Evolutionary conservation across 2,797 vertebrate genomes (phyloP), one percentile per base, ranked within the genome.

Genomic region (Lithobates sylvaticus): DNA sequence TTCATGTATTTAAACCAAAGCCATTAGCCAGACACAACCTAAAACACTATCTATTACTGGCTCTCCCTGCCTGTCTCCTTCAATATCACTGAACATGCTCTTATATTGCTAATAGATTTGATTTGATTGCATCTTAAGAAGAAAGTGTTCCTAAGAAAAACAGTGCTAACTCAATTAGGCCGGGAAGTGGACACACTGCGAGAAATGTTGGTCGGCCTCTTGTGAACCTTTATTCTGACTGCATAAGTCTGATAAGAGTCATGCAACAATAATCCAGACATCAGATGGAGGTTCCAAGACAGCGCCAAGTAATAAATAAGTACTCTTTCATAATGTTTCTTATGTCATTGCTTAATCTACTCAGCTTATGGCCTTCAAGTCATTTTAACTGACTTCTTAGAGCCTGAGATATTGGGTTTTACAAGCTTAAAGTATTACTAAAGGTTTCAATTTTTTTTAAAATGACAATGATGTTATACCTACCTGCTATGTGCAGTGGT

Each of bases 141-240:
- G 70, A 65, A 68, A 75, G 69, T 64, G 69, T 44, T 85, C 70
- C 44, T 23, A 32, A 81, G 78, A 80, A 67, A 68, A 76, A 81
- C 71, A 50, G 44, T n/a, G n/a, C 44, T 76, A 86, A 86, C 32
- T 16, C n/a, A 75, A 81, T 81, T 86, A 81, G 18, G 29, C 42
- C 3, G 32, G 44, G 64, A 76, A 81, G 50, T 76, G 34, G 64
- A 86, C 74, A 76, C 27, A 76, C 42, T 75, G 58, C 13, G n/a
- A 58, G 54, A 10, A 64, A 72, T 74, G 61, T 67, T 75, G 34
- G 39, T 76, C 50, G 47, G 72, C 84, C 67, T 64, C 69, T 58
- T 10, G 13, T 34, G 54, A 85, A 61, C 77, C 23, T 50, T 68
- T 69, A 39, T 10, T 39, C n/a, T 27, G 54, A 36, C 58, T 47